Evolutionary conservation across 2,113 vertebrate genomes (phyloP).

Genomic region (Halcyon malimbica): DNA sequence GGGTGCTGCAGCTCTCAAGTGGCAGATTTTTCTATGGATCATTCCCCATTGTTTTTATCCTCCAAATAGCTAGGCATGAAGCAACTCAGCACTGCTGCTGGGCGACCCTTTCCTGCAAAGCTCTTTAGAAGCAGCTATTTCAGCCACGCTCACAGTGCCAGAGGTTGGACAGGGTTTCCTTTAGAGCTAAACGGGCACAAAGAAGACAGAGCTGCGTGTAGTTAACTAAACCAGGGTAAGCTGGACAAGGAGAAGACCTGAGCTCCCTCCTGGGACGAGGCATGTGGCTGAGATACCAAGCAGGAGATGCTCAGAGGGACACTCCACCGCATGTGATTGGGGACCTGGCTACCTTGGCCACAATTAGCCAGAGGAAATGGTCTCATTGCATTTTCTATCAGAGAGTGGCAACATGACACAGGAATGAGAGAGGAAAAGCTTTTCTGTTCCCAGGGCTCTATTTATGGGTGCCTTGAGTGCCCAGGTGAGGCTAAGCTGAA

Average conservation of each 20-base stretch:
- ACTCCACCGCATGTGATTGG: accelerated
- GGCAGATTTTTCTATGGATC: neutral
- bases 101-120: neutral
- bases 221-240: neutral
- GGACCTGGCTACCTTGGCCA: neutral
- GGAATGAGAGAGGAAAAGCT: slow-evolving; percentile 51
- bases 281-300: accelerated
- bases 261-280: neutral
- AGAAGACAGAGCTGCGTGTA: neutral
- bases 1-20: neutral
- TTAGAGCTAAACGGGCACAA: neutral
- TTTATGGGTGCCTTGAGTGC: neutral
- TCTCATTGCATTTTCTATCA: neutral
- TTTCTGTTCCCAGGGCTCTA: slow-evolving; percentile 46
- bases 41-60: neutral
- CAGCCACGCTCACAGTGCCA: neutral
- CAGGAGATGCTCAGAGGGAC: neutral
- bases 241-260: neutral
- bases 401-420: neutral
- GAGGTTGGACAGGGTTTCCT: neutral
- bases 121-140: neutral
- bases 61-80: accelerated
- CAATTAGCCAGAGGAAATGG: slow-evolving; percentile 67
- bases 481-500: slow-evolving; percentile 32
- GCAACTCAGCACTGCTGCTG: neutral